Base-by-base conservation (phyloP, 1,140 invertebrate genomes). In the Penaeus chinensis region DNA sequence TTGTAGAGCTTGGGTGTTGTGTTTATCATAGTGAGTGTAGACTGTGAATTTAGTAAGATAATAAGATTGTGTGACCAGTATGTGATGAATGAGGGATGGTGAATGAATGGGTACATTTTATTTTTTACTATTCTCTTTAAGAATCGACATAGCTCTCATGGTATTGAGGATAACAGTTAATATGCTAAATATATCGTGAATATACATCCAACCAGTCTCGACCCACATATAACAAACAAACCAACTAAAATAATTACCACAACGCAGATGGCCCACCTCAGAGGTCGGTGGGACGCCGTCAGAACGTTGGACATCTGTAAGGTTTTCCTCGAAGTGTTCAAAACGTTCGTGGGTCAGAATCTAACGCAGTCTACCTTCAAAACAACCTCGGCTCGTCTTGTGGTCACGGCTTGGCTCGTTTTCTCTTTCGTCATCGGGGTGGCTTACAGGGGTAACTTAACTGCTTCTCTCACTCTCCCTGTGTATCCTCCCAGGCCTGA, bases 391-490 rank as follows among this genome's bases (percentile, higher is more conserved):
- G 8, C 37, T 18, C 79, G 65, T 24, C 24, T 82, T 24, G 8
- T 82, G 27, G 20, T 61, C 60, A 18, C 27, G 8, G 79, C 79
- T 0, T 82, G 79, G 79, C 47, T 82, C 24, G 79, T 60, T 60
- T 82, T 82, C 47, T 27, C 20, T 24, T 37, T 82, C 27, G 37
- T 82, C 47, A 63, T 82, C 18, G 47, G 22, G 10, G 65, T 63
- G 8, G 79, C 79, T n/a, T 82, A 82, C 47, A 60, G 79, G 24
- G 61, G 60, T 20, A 82, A 82, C 79, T 63, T 82, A 22, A 82
- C 79, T 24, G 79, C 79, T 24, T 63, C 27, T 63, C 79, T 82
- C 47, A 82, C 79, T 11, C n/a, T 24, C 19, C 79, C 79, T 8
- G 32, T 82, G 37, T 82, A 60, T 54, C 24, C 24, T 20, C 22